Evolutionary conservation across 2,888 invertebrate genomes (phyloP), one percentile per base, ranked within the genome.

Genomic region (Eilema griseolum): DNA sequence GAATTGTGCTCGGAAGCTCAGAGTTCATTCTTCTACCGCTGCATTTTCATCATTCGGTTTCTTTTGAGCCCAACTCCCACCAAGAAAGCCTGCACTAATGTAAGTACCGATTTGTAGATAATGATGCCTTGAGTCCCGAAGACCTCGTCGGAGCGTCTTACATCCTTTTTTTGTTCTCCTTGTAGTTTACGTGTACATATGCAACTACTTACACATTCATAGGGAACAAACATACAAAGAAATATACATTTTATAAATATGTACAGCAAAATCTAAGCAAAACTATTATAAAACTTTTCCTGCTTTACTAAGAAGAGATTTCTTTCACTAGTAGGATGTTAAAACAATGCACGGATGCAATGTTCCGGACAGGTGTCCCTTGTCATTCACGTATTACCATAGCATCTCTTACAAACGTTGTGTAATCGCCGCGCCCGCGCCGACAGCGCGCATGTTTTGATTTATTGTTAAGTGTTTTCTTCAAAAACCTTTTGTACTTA

Each of bases 291-390:
- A 16, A 66, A 76, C 24, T 75, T 80, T 79, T 82, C 79, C 80
- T 82, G 67, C 31, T 74, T 71, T 70, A 67, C 62, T 77, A 26
- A 77, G 82, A 82, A 82, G 76, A 80, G 68, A 80, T 79, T 78
- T 74, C 81, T 79, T 83, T 85, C 87, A 67, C 85, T 90, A 87
- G 87, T 89, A 86, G 88, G 89, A 91, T 90, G 83, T 82, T 74
- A 88, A 66, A 85, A 94, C 94, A 94, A 94, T 93, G 93, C 81
- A 88, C 94, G 94, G 94, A 95, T 93, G 89, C 85, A 73, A 83
- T 83, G 92, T 92, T 92, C 94, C 94, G 93, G 92, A 90, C 93
- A 93, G 93, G 92, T 94, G 93, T 83, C 86, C 83, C 78, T 80
- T 75, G 76, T 81, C 80, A 72, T 65, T 69, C 67, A 56, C 56